Evolutionary conservation across 2,797 vertebrate species (phyloP), one percentile per base, ranked within the genome.

Genomic region (Sparidentex hasta): DNA sequence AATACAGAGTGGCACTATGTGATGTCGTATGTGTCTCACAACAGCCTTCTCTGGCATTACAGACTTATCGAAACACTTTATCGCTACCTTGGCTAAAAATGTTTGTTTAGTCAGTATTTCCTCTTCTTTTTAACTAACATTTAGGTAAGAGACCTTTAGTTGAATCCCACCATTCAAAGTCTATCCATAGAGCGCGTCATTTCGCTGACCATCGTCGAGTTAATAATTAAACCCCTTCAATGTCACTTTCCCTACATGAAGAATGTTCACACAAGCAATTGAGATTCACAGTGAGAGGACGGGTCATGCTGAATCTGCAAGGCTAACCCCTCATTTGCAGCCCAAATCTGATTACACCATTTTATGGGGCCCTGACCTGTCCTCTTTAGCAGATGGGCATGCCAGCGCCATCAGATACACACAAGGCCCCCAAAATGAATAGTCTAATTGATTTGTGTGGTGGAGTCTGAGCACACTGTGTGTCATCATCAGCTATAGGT

Each of bases 371-470:
- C 62, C 59, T 84, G 66, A 63, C 66, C 66, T 80, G 54, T 70
- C 57, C 59, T 57, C 25, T 71, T 27, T 72, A 67, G 74, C 47
- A 71, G 43, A 81, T 58, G 18, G 58, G 3, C 17, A 72, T 65
- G 61, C 41, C 41, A 65, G 41, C n/a, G 25, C 5, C 64, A 69
- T 78, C 56, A 74, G 57, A 59, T 33, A 66, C 65, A 63, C 72
- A 71, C 71, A 75, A 76, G 43, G 58, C 25, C 55, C 55, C 29
- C 6, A 8, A 33, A 66, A 78, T 62, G 33, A 84, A 82, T 43
- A n/a, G 29, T 66, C 21, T 81, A 64, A 88, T 64, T 88, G 76
- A 86, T 83, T 69, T 76, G 48, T 81, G 78, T 66, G 74, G 25
- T 44, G 14, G 51, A 70, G n/a, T 41, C 27, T 33, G 46, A 84